Conservation (phyloP, 64 coral and sea anemone genomes). For the Anthopleura sola region DNA sequence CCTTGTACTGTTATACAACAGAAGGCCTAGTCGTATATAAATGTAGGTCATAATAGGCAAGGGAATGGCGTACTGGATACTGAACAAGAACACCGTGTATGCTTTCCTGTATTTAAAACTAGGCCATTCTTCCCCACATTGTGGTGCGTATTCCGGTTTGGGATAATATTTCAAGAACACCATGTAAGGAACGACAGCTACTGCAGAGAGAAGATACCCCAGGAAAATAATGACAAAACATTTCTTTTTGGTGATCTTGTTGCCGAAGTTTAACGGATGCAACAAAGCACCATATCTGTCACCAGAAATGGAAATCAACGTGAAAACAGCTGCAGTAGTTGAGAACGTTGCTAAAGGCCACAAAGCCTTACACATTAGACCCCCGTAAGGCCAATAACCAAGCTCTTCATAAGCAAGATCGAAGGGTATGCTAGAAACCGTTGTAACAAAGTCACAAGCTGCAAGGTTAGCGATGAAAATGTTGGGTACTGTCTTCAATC, state of each 20-base stretch:
- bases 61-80: conserved; percentile 70
- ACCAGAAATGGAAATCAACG: conserved; percentile 66
- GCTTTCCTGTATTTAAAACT: conserved; percentile 27
- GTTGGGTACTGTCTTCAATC: conserved; percentile 80
- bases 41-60: conserved; percentile 58
- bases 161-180: conserved; percentile 9
- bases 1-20: conserved; percentile 67
- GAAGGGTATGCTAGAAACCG: conserved; percentile 74
- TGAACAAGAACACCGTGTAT: conserved; percentile 74
- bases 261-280: conserved; percentile 72
- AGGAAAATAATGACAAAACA: conserved; percentile 41
- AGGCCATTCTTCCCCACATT: conserved; percentile 56
- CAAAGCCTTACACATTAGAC: conserved; percentile 53
- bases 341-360: conserved; percentile 72
- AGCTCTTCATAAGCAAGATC: conserved; percentile 54
- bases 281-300: conserved; percentile 73
- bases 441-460: conserved; percentile 67
- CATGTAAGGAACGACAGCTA: conserved; percentile 56
- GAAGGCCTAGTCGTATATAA: conserved; percentile 48
- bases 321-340: conserved; percentile 69
- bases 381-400: conserved; percentile 69
- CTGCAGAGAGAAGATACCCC: conserved; percentile 33
- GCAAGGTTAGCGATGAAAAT: conserved; percentile 83
- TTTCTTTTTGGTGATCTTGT: conserved; percentile 60
- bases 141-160: neutral